Evolutionary conservation across 2,888 invertebrate species (phyloP).

Genomic region (Ptycholaimellus sp.): DNA sequence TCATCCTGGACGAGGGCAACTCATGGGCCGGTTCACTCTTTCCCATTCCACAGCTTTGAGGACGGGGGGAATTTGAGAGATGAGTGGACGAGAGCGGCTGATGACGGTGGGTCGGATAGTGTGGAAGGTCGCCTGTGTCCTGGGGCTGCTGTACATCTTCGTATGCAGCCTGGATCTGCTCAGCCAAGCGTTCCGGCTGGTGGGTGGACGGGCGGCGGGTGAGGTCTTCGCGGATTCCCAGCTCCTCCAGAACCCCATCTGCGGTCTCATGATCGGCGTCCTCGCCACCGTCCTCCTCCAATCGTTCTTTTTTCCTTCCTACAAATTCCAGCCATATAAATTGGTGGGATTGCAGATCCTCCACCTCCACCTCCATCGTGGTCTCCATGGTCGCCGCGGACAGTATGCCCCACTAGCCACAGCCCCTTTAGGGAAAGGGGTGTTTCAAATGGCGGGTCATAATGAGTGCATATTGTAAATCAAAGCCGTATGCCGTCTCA

Average conservation of each 20-base stretch:
- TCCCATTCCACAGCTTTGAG: neutral
- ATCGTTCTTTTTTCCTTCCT: no score
- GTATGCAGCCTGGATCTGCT: constrained; percentile 29
- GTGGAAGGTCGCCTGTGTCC: constrained; percentile 7
- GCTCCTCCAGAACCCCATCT: constrained; percentile 32
- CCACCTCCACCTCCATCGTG: constrained; percentile 33
- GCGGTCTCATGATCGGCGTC: constrained; percentile 36
- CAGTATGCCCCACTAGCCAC: no score
- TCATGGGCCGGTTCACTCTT: neutral
- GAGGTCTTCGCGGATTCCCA: constrained; percentile 9
- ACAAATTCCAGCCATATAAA: no score
- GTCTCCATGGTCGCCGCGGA: constrained; percentile 28
- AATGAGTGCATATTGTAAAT: no score
- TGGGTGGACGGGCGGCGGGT: constrained; percentile 17
- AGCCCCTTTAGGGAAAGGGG: no score
- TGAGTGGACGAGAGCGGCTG: neutral
- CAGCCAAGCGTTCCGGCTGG: constrained; percentile 26
- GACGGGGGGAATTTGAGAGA: neutral
- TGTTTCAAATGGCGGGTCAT: no score
- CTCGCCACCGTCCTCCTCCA: constrained; percentile 35
- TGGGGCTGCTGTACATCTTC: constrained; percentile 27
- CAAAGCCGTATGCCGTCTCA: no score
- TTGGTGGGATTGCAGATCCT: no score
- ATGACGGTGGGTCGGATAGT: neutral
- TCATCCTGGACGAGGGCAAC: neutral